Evolutionary conservation across 2,113 vertebrate species (phyloP).

Genomic region (Hippocampus zosterae): DNA sequence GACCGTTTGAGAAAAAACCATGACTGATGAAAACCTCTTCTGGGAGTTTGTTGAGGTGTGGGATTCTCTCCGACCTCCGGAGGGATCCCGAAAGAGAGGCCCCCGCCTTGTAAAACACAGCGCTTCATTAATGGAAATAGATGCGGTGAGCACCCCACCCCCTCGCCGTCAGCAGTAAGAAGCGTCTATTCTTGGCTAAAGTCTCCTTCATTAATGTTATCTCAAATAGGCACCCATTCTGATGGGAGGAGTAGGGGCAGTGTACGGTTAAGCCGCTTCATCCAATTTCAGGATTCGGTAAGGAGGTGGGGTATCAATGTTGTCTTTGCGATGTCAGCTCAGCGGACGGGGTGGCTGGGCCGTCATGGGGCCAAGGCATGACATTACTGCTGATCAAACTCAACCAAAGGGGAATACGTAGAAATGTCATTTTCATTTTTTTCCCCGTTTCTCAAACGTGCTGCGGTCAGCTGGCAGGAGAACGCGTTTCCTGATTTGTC

Average conservation of each 20-base stretch:
- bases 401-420: conserved; percentile 1
- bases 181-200: conserved; percentile 62
- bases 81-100: conserved; percentile 47
- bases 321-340: conserved; percentile 62
- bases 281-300: conserved; percentile 68
- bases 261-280: conserved; percentile 65
- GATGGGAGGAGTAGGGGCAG: conserved; percentile 52
- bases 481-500: conserved; percentile 15
- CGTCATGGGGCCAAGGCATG: conserved; percentile 29
- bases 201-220: conserved; percentile 75
- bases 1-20: neutral
- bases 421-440: conserved; percentile 3
- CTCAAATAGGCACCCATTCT: conserved; percentile 65
- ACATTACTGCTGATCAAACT: conserved; percentile 29
- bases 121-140: conserved; percentile 65
- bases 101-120: conserved; percentile 45
- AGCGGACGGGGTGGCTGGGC: conserved; percentile 1
- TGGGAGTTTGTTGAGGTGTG: conserved; percentile 36
- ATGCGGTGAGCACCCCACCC: conserved; percentile 43
- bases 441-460: conserved; percentile 15
- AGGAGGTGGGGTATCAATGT: conserved; percentile 54
- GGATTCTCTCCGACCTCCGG: conserved; percentile 42
- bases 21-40: conserved; percentile 5
- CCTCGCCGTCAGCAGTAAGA: conserved; percentile 42
- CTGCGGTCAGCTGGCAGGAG: neutral